Percentiles rank a stretch among this genome's conserved stretches.
phyloP scores from a whole-genome alignment of 2,113 vertebrate species.

The Rhinolophus ferrumequinum region DNA sequence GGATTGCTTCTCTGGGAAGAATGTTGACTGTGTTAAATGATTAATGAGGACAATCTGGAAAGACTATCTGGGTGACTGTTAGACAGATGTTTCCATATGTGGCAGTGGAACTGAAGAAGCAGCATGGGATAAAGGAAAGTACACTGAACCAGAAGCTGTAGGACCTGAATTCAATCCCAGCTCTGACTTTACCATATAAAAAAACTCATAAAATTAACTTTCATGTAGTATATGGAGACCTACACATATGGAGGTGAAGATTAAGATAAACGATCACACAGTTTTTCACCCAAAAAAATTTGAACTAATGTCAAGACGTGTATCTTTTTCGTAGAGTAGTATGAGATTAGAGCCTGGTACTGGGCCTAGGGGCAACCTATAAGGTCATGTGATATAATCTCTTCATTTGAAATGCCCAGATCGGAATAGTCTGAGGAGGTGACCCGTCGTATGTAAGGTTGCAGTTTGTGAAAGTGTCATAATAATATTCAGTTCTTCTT shows the following conservation, averaged over 20 bases:
- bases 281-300: neutral
- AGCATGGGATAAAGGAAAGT: neutral
- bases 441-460: neutral
- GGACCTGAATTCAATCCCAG: neutral
- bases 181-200: neutral
- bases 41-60: conserved; percentile 24
- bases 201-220: conserved; percentile 7
- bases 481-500: neutral
- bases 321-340: neutral
- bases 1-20: neutral
- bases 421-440: neutral
- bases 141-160: neutral
- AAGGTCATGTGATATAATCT: neutral
- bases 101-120: neutral
- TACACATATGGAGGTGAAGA: conserved; percentile 22
- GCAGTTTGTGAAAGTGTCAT: neutral
- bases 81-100: conserved; percentile 61
- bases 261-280: conserved; percentile 54
- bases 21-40: neutral
- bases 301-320: neutral
- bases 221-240: neutral
- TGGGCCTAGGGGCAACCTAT: neutral
- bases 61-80: neutral
- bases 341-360: neutral
- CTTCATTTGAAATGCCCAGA: neutral